A percentile compares a stretch with the other conserved stretches of the same genome.
Conservation (phyloP, 2,113 vertebrate species). For the Muntiacus reevesi region DNA sequence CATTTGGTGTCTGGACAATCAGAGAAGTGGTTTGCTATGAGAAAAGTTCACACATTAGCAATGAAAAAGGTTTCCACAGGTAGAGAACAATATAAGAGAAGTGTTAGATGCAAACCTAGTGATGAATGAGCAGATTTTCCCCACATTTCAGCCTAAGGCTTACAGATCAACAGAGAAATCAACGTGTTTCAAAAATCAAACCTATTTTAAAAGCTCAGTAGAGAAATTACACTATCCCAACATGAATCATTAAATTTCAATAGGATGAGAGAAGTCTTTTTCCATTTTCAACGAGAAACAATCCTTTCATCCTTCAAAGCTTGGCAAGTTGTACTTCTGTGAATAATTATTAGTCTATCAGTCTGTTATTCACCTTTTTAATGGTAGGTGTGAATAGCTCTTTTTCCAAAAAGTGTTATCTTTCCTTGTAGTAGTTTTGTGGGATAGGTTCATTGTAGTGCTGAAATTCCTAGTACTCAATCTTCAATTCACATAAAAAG, state of each 20-base stretch:
- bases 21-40: not conserved
- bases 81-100: not conserved
- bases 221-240: not conserved
- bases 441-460: not conserved
- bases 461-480: constrained; percentile 32
- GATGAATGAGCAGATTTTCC: not conserved
- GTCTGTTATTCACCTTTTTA: constrained; percentile 5
- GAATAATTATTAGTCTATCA: not conserved
- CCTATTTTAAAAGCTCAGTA: constrained; percentile 9
- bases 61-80: not conserved
- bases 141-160: not conserved
- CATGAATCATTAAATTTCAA: not conserved
- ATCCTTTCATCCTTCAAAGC: constrained; percentile 28
- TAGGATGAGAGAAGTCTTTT: not conserved
- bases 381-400: not conserved
- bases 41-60: not conserved
- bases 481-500: constrained; percentile 68
- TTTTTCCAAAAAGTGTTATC: not conserved
- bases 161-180: constrained; percentile 1
- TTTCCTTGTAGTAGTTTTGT: not conserved
- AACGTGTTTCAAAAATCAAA: constrained; percentile 14
- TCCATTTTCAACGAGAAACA: constrained; percentile 2
- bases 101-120: not conserved
- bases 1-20: not conserved
- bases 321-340: not conserved